These are phyloP conservation scores for Sicus ferrugineus DNA, from an alignment of 2,888 invertebrate genomes.

Conservation along the genomic window DNA sequence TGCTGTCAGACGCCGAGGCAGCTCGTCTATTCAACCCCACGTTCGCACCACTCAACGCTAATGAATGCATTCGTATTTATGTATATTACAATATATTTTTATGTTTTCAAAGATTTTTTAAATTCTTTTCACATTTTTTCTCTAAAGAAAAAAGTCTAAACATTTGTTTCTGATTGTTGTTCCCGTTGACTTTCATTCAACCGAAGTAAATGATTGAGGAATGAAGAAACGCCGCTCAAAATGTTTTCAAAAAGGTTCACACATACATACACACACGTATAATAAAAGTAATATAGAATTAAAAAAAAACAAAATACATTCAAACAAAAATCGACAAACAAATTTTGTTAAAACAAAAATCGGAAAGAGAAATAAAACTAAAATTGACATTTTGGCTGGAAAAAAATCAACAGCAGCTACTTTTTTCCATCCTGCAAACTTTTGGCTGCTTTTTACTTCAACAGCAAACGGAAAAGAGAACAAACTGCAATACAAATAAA, in stretches of 20 bases:
- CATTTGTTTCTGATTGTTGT: neutral
- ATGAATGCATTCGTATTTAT: constrained; percentile 33
- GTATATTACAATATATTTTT: neutral
- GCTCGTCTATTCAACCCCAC: neutral
- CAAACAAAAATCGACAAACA: too few species aligned
- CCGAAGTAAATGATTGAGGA: constrained; percentile 25
- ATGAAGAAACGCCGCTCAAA: neutral
- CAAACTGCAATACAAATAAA: constrained; percentile 15
- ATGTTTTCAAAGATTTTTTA: neutral
- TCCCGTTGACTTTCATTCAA: constrained; percentile 23
- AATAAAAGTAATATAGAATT: too few species aligned
- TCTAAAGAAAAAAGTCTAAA: neutral
- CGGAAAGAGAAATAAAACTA: too few species aligned
- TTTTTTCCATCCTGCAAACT: too few species aligned
- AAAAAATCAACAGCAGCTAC: too few species aligned
- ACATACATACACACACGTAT: too few species aligned
- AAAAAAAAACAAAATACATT: too few species aligned
- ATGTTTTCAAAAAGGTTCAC: constrained; percentile 22
- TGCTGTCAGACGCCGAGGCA: constrained; percentile 24
- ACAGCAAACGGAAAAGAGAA: constrained; percentile 2
- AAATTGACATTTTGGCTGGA: too few species aligned
- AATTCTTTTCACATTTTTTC: neutral
- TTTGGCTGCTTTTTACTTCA: neutral
- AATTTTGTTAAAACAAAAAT: too few species aligned
- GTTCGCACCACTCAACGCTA: constrained; percentile 29